A percentile compares a stretch with the other conserved stretches of the same genome.
These are phyloP conservation scores for Pelodiscus sinensis DNA, from an alignment of 2,113 vertebrate species.

Conservation along the genomic window DNA sequence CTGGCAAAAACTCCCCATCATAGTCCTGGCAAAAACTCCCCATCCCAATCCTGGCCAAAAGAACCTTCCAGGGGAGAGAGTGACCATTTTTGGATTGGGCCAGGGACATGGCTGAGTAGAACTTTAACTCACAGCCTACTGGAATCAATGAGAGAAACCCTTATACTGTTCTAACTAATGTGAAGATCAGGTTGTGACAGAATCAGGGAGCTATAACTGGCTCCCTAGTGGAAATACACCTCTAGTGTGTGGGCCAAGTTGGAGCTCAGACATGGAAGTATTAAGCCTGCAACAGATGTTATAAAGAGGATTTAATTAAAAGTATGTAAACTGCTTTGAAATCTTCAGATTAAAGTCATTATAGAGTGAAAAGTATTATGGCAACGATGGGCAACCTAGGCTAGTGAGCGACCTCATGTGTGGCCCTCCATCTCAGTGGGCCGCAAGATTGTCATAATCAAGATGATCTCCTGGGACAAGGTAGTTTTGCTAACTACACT, in stretches of 20 bases:
- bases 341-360: neutral
- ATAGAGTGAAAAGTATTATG: neutral
- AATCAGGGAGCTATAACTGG: neutral
- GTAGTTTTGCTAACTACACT: no score
- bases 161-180: rapidly evolving
- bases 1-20: neutral
- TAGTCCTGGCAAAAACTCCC: neutral
- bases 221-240: neutral
- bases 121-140: neutral
- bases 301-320: neutral
- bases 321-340: neutral
- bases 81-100: neutral
- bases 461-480: no score
- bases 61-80: neutral
- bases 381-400: no score
- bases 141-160: neutral
- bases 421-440: no score
- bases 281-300: neutral
- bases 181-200: neutral
- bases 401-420: no score
- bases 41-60: neutral
- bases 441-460: no score
- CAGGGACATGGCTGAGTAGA: neutral
- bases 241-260: neutral
- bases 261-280: neutral